Percentiles rank a stretch among this genome's conserved stretches.
Evolutionary conservation across 2,797 vertebrate genomes (phyloP).

Genomic region (Microctenopoma stevenorrisi): DNA sequence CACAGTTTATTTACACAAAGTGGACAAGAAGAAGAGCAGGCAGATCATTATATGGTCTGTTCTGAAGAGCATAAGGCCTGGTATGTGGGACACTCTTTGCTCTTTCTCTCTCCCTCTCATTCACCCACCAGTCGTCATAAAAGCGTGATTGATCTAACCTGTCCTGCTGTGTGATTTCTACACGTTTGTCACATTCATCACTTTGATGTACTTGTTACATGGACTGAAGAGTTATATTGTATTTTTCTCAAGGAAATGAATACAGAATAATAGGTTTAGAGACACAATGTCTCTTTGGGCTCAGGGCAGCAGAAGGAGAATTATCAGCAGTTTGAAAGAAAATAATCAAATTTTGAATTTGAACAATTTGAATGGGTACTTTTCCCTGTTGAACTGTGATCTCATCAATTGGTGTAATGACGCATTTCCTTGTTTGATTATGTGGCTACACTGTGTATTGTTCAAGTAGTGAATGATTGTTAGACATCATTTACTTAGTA

Average conservation of each 20-base stretch:
- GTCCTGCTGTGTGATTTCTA: slow-evolving; percentile 18
- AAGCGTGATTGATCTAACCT: slow-evolving; percentile 21
- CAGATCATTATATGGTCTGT: background rate
- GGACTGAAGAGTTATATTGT: slow-evolving; percentile 19
- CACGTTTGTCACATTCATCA: slow-evolving; percentile 15
- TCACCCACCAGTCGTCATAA: background rate
- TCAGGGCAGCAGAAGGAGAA: background rate
- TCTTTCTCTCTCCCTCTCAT: background rate
- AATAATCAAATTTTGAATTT: background rate
- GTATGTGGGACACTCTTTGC: background rate
- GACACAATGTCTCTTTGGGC: slow-evolving; percentile 8
- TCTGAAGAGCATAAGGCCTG: background rate
- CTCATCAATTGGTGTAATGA: background rate
- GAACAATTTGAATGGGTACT: background rate
- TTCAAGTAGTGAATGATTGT: slow-evolving; percentile 2
- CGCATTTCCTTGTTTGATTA: slow-evolving; percentile 1
- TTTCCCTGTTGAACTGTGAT: background rate
- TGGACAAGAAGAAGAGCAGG: background rate
- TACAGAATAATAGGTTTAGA: background rate
- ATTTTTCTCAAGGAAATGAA: slow-evolving; percentile 24
- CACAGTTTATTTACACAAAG: background rate
- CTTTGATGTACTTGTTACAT: slow-evolving; percentile 17
- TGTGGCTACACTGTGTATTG: background rate
- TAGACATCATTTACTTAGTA: slow-evolving; percentile 3
- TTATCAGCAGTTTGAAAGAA: slow-evolving; percentile 5